Evolutionary conservation across 2,113 vertebrate species (phyloP).

Genomic region (Hyperoodon ampullatus): DNA sequence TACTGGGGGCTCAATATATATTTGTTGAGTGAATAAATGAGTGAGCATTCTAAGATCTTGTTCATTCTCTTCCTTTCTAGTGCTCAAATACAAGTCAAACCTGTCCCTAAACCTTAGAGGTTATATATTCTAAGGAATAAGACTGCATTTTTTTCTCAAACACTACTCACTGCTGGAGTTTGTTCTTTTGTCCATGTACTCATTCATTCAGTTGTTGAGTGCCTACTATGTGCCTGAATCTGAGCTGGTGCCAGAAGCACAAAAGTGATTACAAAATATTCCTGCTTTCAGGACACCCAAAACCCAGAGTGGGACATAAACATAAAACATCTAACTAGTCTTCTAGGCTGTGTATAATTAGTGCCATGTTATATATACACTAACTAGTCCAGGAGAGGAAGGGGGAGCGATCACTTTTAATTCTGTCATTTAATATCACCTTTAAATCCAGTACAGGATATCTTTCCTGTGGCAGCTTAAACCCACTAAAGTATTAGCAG

Average conservation of each 20-base stretch:
- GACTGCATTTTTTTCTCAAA: neutral
- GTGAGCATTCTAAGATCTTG: neutral
- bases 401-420: neutral
- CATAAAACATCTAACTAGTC: neutral
- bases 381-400: neutral
- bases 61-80: constrained; percentile 14
- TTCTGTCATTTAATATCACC: neutral
- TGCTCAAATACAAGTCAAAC: neutral
- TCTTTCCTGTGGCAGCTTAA: neutral
- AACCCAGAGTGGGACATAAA: neutral
- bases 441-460: neutral
- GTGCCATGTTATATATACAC: neutral
- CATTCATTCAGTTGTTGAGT: neutral
- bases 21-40: neutral
- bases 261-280: neutral
- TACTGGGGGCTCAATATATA: neutral
- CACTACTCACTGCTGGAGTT: neutral
- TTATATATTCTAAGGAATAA: constrained; percentile 7
- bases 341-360: neutral
- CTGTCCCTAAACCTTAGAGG: neutral
- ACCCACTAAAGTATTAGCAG: neutral
- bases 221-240: neutral
- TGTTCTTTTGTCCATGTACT: neutral
- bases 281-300: neutral
- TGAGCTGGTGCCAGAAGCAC: neutral